phyloP scores from a whole-genome alignment of 1,140 invertebrate species.

The Musca domestica region DNA sequence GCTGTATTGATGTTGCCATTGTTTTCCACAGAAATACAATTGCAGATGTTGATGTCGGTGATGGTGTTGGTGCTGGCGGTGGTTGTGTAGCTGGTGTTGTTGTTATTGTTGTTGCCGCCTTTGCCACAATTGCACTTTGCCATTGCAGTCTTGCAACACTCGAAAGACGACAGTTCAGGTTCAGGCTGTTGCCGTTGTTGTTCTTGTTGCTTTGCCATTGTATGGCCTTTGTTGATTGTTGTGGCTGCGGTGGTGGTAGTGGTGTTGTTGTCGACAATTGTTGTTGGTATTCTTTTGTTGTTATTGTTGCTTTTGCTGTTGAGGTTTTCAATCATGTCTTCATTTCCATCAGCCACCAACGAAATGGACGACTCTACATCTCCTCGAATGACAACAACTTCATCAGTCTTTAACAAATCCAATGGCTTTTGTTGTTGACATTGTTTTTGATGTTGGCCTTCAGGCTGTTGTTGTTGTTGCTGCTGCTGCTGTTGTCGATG shows the following conservation, averaged over 20 bases:
- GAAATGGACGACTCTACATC: too few species aligned
- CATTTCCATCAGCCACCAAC: too few species aligned
- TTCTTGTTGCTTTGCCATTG: conserved; percentile 16
- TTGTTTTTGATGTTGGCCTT: not conserved
- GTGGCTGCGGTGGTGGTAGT: not conserved
- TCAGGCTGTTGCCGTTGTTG: conserved; percentile 17
- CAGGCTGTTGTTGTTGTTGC: not conserved
- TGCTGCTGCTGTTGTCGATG: not conserved
- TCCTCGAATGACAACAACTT: too few species aligned
- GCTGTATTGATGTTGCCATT: conserved; percentile 9
- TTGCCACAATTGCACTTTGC: not conserved
- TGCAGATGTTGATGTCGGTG: not conserved
- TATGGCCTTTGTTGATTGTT: not conserved
- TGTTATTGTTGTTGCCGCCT: not conserved
- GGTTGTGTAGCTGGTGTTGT: not conserved
- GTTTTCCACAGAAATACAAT: not conserved
- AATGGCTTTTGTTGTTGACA: not conserved
- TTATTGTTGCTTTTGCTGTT: not conserved
- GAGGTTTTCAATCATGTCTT: not conserved
- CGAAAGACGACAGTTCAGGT: conserved; percentile 1
- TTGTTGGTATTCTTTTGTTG: not conserved
- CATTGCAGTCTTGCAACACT: not conserved
- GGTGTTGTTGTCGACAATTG: not conserved
- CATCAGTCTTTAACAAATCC: too few species aligned
- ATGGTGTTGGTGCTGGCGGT: not conserved